A percentile compares a stretch with the other conserved stretches of the same genome.
Evolutionary conservation across 1,140 invertebrate genomes (phyloP).

Genomic region (Galendromus occidentalis): DNA sequence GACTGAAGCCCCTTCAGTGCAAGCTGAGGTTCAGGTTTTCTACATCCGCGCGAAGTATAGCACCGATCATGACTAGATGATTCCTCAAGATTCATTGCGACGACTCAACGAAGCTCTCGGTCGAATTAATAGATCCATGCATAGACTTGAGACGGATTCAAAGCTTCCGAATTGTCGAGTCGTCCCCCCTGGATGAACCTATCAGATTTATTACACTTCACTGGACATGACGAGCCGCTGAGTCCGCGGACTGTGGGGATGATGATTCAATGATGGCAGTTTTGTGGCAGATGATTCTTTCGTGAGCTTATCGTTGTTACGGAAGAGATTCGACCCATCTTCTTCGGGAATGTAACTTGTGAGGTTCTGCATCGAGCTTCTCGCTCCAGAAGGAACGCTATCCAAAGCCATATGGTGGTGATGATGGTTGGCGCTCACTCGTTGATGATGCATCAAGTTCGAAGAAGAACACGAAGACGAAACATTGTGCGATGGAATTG

Average conservation of each 20-base stretch:
- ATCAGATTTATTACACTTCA: not conserved
- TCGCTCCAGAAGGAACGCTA: not conserved
- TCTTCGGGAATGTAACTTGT: not conserved
- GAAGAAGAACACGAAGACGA: not conserved
- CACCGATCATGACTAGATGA: too few relatives aligned
- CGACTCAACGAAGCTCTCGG: too few relatives aligned
- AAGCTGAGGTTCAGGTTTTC: too few relatives aligned
- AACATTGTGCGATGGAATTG: not conserved
- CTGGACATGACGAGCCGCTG: not conserved
- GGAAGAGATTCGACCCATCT: not conserved
- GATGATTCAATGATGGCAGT: not conserved
- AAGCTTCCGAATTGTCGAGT: too few relatives aligned
- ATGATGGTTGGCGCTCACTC: not conserved
- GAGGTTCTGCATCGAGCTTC: constrained; percentile 8
- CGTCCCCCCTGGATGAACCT: not conserved
- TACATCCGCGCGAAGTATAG: too few relatives aligned
- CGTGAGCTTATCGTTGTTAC: not conserved
- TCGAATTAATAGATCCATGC: too few relatives aligned
- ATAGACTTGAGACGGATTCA: too few relatives aligned
- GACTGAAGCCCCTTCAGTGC: too few relatives aligned
- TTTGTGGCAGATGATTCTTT: not conserved
- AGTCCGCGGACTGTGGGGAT: not conserved
- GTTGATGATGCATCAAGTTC: not conserved
- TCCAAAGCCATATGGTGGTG: not conserved
- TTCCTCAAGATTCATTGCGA: too few relatives aligned